Base-by-base conservation (phyloP, 2,113 vertebrate species). In the Ictidomys tridecemlineatus region DNA sequence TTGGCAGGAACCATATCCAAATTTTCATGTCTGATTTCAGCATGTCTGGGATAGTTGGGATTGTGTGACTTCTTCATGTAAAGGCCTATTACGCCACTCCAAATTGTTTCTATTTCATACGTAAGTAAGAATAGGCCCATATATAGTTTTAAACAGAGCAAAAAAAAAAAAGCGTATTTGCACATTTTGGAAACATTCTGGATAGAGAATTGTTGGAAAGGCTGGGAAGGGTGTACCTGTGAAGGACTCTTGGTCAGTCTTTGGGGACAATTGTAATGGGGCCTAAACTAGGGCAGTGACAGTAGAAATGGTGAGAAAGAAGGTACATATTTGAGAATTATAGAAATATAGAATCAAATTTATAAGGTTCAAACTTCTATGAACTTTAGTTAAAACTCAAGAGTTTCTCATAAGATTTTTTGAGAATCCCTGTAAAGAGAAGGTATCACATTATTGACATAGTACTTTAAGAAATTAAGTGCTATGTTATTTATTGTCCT, bases 321-420 rank as follows among this genome's bases (percentile, higher is more conserved):
- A 24, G 10, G 63, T 14, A 69, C 28, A 13, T 20, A 32, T 9
- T 63, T 53, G 53, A 77, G 53, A 83, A 63, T 73, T 56, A 73
- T 32, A 93, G 45, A 48, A 84, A 51, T 51, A 73, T 56, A 26
- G 14, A 53, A 39, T 39, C 4, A 86, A 96, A 76, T 83, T 76
- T 20, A 1, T 37, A 69, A 74, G 26, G 48, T 42, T 95, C 37
- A 67, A 70, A 70, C 26, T 48, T 39, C 8, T 61, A 39, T 92
- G 93, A 78, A 88, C 22, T 28, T 85, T n/a, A 58, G 74, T 65
- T 95, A 67, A 93, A 94, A 96, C 1, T 48, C 48, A 93, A 85
- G 30, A 58, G 34, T 72, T 77, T 51, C 74, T 24, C 0, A 2
- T 65, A 28, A 13, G 51, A 58, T 86, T 95, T 96, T 89, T 69